A percentile compares a stretch with the other conserved stretches of the same genome.
Conservation (phyloP, 2,888 invertebrate genomes). For the Pherbina coryleti region DNA sequence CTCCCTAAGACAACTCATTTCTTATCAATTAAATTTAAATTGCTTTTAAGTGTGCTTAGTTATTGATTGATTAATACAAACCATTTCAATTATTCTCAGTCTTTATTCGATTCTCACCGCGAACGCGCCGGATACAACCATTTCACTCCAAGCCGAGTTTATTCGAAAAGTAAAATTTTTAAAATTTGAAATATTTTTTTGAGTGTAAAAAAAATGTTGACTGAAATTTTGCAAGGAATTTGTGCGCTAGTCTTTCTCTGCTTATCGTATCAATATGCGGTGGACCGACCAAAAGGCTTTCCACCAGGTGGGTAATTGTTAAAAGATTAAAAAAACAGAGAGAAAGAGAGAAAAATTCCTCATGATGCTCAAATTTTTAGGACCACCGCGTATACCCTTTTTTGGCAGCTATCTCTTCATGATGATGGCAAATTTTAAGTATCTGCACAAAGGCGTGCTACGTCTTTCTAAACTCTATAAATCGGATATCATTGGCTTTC, state of each 20-base stretch:
- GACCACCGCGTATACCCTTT: conserved; percentile 75
- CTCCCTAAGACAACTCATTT: too few species aligned
- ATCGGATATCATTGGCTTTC: conserved; percentile 74
- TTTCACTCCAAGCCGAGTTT: too few species aligned
- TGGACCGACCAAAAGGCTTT: conserved; percentile 70
- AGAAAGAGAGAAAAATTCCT: too few species aligned
- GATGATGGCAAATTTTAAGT: conserved; percentile 71
- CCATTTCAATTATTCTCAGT: too few species aligned
- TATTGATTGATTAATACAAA: too few species aligned
- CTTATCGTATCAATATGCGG: conserved; percentile 66
- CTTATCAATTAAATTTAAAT: too few species aligned
- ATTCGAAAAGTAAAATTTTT: too few species aligned
- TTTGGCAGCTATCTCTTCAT: conserved; percentile 76
- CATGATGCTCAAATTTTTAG: conserved; percentile 62
- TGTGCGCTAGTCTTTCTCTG: conserved; percentile 66
- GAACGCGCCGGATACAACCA: too few species aligned
- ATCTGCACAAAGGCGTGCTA: conserved; percentile 71
- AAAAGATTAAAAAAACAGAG: background rate
- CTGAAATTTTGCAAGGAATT: conserved; percentile 63
- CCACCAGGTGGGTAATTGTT: conserved; percentile 72
- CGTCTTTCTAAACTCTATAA: conserved; percentile 73
- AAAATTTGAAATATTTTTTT: too few species aligned
- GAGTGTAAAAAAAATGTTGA: conserved; percentile 56
- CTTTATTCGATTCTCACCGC: too few species aligned
- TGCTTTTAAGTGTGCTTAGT: too few species aligned